phyloP scores from a whole-genome alignment of 2,888 invertebrate species.

The Xestia ashworthii region DNA sequence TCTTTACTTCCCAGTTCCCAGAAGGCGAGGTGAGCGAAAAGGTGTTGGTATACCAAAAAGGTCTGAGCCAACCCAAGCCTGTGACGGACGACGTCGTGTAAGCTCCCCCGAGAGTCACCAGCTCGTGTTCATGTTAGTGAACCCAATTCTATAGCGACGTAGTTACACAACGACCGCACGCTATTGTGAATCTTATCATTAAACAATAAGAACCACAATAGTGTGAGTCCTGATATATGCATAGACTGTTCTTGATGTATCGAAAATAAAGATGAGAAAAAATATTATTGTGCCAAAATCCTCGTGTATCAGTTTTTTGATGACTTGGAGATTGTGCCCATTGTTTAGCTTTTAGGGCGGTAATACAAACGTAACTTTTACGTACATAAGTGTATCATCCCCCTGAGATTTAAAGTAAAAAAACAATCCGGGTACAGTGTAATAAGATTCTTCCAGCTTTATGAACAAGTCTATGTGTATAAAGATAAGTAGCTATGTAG shows the following conservation, averaged over 20 bases:
- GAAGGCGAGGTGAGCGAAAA: conserved; percentile 85
- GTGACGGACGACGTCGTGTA: conserved; percentile 75
- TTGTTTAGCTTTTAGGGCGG: background rate
- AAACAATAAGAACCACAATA: conserved; percentile 24
- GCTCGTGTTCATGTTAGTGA: conserved; percentile 54
- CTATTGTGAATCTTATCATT: conserved; percentile 30
- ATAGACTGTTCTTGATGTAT: conserved; percentile 47
- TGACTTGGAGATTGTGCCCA: conserved; percentile 8
- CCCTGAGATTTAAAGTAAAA: background rate
- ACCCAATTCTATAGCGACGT: conserved; percentile 51
- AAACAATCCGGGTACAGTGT: conserved; percentile 39
- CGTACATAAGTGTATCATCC: background rate
- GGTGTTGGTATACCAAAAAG: conserved; percentile 82
- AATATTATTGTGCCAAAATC: conserved; percentile 33
- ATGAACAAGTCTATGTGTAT: conserved; percentile 47
- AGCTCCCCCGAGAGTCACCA: conserved; percentile 31
- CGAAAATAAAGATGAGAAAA: background rate
- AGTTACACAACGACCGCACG: conserved; percentile 10
- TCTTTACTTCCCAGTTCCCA: conserved; percentile 78
- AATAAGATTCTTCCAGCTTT: conserved; percentile 7
- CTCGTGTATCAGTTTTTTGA: conserved; percentile 9
- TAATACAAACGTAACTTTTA: background rate
- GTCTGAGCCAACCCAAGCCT: conserved; percentile 64
- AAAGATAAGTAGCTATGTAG: conserved; percentile 34
- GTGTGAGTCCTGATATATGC: conserved; percentile 38